phyloP scores from a whole-genome alignment of 2,113 vertebrate species.

The Boleophthalmus pectinirostris region DNA sequence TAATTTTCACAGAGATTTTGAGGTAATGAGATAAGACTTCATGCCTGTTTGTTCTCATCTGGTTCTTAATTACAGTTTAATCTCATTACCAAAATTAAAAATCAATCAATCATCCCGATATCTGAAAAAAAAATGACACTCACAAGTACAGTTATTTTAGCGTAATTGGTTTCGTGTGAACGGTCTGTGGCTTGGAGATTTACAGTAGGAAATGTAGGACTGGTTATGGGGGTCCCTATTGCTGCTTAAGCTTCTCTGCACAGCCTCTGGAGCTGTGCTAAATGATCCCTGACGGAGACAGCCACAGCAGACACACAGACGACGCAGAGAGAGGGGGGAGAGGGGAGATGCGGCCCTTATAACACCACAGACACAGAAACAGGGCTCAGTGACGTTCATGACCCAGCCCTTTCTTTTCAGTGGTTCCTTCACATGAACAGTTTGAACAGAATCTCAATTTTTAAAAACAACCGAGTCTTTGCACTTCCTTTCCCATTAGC shows the following conservation, averaged over 20 bases:
- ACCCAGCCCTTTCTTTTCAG: too few species aligned
- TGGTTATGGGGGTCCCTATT: slow-evolving; percentile 33
- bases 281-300: slow-evolving; percentile 53
- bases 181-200: slow-evolving; percentile 5
- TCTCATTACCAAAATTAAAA: slow-evolving; percentile 8
- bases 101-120: neutral
- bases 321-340: slow-evolving; percentile 25
- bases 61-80: slow-evolving; percentile 13
- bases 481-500: too few species aligned
- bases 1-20: neutral
- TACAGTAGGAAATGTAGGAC: slow-evolving; percentile 25
- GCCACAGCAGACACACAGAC: slow-evolving; percentile 24
- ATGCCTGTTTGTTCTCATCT: neutral
- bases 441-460: too few species aligned
- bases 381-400: too few species aligned
- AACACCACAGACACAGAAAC: too few species aligned
- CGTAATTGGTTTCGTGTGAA: slow-evolving; percentile 38
- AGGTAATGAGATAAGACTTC: slow-evolving; percentile 18
- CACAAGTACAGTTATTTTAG: slow-evolving; percentile 20
- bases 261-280: slow-evolving; percentile 27
- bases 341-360: slow-evolving; percentile 2
- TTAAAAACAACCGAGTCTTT: too few species aligned
- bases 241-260: slow-evolving; percentile 29
- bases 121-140: slow-evolving; percentile 11
- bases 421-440: too few species aligned